Base-by-base conservation (phyloP, 2,888 invertebrate genomes). In the Pollenia amentaria region DNA sequence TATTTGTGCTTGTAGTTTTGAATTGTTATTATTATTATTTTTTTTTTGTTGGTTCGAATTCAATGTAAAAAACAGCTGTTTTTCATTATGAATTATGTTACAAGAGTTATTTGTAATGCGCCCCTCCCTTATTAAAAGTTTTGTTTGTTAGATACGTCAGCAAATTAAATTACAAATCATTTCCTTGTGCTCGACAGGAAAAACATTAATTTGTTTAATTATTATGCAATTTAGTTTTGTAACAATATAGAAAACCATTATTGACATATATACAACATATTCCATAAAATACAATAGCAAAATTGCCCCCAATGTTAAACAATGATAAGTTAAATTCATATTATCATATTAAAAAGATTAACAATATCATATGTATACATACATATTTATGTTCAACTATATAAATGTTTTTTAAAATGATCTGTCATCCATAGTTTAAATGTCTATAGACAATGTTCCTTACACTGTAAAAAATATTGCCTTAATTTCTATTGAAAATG, bases 21-120 rank as follows among this genome's bases (percentile, higher is more conserved):
- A 1, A 40, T 18, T 11, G 3, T 14, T 46, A 40, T n/a, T 11
- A 4, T 73, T 14, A 6, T 10, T n/a, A 16, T 46, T 48, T 0
- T 10, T 76, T 40, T 38, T 10, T 48, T 44, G n/a, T 18, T 65
- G 57, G 57, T 87, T 77, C 72, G 84, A 87, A 84, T 72, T 84
- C 80, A 42, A 62, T 53, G 16, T 51, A 38, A 44, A 29, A 65
- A 87, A 48, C 86, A 87, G 72, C 80, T 80, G 80, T 53, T 62
- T 76, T 55, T 53, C 1, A 60, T 9, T 29, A 16, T 62, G 6
- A 1, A 76, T 75, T 69, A 6, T 65, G 14, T 65, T 42, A 51
- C 18, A 79, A 51, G 16, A 80, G 64, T 76, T 53, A 18, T 38
- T 62, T 46, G 77, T 53, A 21, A 62, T 29, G 16, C 1, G 70